phyloP scores from a whole-genome alignment of 1,140 invertebrate species.

The Monochamus saltuarius region DNA sequence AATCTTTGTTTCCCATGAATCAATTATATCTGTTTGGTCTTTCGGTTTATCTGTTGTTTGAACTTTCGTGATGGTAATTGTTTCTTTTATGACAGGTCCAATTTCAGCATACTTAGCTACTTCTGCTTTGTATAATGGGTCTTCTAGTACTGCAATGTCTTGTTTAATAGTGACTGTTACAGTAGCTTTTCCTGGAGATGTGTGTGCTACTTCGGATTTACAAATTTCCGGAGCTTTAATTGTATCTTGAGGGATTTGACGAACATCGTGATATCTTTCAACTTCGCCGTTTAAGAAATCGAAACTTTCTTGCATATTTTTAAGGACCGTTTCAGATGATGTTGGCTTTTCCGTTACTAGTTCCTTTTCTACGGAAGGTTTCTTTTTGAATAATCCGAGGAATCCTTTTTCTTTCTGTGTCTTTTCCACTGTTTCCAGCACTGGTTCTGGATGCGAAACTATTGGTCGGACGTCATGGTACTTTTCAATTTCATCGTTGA shows the following conservation, averaged over 20 bases:
- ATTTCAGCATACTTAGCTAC: too few relatives aligned
- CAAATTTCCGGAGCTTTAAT: too few relatives aligned
- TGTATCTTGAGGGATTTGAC: neutral
- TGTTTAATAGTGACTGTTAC: too few relatives aligned
- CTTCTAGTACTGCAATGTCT: too few relatives aligned
- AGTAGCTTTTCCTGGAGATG: too few relatives aligned
- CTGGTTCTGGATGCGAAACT: slow-evolving; percentile 4
- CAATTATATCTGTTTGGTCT: neutral
- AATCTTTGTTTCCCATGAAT: neutral
- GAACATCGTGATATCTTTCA: slow-evolving; percentile 27
- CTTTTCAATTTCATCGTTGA: slow-evolving; percentile 19
- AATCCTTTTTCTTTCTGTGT: slow-evolving; percentile 13
- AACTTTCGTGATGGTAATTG: neutral
- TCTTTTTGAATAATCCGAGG: slow-evolving; percentile 23
- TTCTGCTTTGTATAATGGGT: too few relatives aligned
- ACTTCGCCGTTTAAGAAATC: slow-evolving; percentile 29
- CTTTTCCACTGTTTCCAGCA: neutral
- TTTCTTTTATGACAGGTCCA: neutral
- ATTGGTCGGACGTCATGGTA: slow-evolving; percentile 30
- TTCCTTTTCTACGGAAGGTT: neutral
- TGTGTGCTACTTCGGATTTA: too few relatives aligned
- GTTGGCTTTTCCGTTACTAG: slow-evolving; percentile 14
- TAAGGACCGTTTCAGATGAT: slow-evolving; percentile 7
- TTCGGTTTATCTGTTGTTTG: neutral
- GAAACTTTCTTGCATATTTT: slow-evolving; percentile 10